Conservation (phyloP, 2,888 invertebrate genomes). For the Acanthoscelides obtectus region DNA sequence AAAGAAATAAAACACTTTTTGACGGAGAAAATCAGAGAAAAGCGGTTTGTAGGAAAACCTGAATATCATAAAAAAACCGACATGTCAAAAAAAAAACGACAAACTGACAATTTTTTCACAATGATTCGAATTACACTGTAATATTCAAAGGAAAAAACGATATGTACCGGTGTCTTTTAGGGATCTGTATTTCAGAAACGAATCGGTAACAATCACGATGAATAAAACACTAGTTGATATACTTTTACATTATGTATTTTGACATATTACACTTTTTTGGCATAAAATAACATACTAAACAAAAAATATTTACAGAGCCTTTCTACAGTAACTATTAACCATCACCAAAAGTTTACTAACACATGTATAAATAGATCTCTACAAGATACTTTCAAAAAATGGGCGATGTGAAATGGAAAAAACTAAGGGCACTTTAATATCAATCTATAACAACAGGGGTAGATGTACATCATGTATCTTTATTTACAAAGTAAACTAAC, state of each 20-base stretch:
- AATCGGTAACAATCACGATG: too few species aligned
- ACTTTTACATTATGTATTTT: neutral
- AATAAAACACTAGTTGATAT: neutral
- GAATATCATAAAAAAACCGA: too few species aligned
- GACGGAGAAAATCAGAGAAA: too few species aligned
- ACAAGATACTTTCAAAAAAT: neutral
- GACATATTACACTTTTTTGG: neutral
- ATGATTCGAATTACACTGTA: too few species aligned
- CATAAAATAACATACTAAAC: neutral
- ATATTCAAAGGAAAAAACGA: too few species aligned
- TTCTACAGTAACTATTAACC: neutral
- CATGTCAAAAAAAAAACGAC: too few species aligned
- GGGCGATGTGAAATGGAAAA: neutral
- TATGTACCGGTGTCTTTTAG: too few species aligned
- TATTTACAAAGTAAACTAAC: constrained; percentile 34
- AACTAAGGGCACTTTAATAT: constrained; percentile 29
- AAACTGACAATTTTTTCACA: too few species aligned
- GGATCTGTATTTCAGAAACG: too few species aligned
- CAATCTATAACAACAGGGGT: constrained; percentile 31
- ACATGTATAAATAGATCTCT: neutral
- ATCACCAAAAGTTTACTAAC: neutral
- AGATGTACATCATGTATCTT: constrained; percentile 18
- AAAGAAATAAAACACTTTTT: too few species aligned
- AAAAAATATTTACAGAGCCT: neutral
- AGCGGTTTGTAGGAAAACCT: too few species aligned